Conservation (phyloP, 2,113 vertebrate genomes). For the Neoarius graeffei region DNA sequence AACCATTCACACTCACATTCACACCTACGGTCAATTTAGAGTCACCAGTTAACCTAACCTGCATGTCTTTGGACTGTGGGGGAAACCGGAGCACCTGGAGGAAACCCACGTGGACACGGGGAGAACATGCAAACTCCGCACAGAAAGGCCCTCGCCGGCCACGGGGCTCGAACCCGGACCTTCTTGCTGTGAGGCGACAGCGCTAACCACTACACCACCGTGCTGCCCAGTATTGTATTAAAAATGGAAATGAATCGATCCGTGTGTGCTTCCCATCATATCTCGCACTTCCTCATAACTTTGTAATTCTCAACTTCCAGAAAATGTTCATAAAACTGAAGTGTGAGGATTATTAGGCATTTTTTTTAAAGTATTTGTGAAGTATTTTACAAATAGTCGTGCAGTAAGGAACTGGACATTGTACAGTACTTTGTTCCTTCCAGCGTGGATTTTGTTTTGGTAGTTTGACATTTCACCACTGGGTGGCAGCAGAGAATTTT, state of each 20-base stretch:
- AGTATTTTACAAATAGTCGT: not conserved
- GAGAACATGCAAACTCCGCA: too few relatives aligned
- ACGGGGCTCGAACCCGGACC: too few relatives aligned
- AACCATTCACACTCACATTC: too few relatives aligned
- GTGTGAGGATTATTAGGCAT: not conserved
- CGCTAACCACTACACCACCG: too few relatives aligned
- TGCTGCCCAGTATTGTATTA: not conserved
- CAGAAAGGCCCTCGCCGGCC: too few relatives aligned
- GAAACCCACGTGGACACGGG: too few relatives aligned
- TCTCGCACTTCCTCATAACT: not conserved
- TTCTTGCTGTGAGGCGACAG: too few relatives aligned
- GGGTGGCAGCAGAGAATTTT: constrained; percentile 58
- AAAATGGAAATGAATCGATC: not conserved
- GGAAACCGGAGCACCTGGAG: too few relatives aligned
- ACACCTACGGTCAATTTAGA: too few relatives aligned
- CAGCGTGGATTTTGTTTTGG: not conserved
- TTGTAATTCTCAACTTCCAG: not conserved
- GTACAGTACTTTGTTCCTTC: not conserved
- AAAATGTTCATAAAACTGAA: not conserved
- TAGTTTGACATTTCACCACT: constrained; percentile 52
- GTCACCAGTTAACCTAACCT: too few relatives aligned
- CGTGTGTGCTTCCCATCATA: not conserved
- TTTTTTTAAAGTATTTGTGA: not conserved
- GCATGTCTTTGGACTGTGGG: too few relatives aligned
- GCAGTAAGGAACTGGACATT: not conserved